Base-by-base conservation (phyloP, 2,888 invertebrate species). In the Allygus modestus region DNA sequence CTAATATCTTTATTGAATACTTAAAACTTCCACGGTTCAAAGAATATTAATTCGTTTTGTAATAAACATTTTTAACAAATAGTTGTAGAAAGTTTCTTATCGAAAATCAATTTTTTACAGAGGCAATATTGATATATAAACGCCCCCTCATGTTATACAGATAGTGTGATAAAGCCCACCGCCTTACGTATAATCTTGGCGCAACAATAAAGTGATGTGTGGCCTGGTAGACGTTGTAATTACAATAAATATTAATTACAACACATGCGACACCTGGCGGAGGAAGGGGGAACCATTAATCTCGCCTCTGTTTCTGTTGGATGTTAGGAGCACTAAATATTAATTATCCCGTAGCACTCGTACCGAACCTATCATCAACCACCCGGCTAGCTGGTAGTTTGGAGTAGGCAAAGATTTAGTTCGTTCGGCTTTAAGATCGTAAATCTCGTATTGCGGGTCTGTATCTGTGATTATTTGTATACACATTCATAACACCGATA, bases 201-300 rank as follows among this genome's bases (percentile, higher is more conserved):
- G 46, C 11, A 54, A 69, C 73, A 43, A 73, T 41, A 43, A 41
- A 31, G 43, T 58, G 79, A 54, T 58, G 58, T 79, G 58, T 79
- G 37, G 33, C 58, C n/a, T 11, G 58, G 26, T 79, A 79, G 51
- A 58, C 54, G 23, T 5, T 37, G 37, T 54, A 79, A 79, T 79
- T 51, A 79, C 58, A 79, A 58, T 79, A 79, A 79, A 54, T 79
- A 79, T 79, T 54, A 79, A 79, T 58, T 79, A 54, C 54, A 37
- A 51, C 58, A 58, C 58, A 79, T 51, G 79, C 79, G 51, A 77
- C 43, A 77, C 75, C 75, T 77, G 46, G 33, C 23, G 73, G 73
- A 41, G 43, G 28, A 26, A 46, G 75, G 69, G 37, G 37, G 71
- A 9, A 33, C 75, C 43, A 77, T 77, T 77, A 77, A 77, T 77